Evolutionary conservation across 2,888 invertebrate species (phyloP), one percentile per base, ranked within the genome.

Genomic region (Tachina grossa): DNA sequence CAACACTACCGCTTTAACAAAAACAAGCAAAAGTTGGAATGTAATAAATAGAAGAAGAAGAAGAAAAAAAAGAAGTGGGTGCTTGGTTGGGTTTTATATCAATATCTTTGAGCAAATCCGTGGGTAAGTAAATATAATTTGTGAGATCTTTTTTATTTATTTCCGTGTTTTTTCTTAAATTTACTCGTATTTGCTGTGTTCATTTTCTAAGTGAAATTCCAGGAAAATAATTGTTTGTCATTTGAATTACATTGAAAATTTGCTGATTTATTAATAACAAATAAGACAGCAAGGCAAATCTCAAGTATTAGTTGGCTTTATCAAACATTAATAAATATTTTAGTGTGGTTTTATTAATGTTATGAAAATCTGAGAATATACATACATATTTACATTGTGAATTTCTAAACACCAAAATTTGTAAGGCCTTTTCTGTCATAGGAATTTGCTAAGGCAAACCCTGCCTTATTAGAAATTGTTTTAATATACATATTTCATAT

Each of bases 111-210:
- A 19, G 55, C 16, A 83, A 83, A 83, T 71, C 71, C 57, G 39
- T 77, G 77, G 53, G 83, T 83, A 83, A 77, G 83, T 83, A 83
- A 77, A 83, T 66, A 83, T 83, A 83, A 77, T 83, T 83, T 83
- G 76, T 83, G 69, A 76, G 63, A 68, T 43, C 41, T 72, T 45
- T 53, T 31, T 31, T 31, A 31, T 31, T 31, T 31, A 39, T 45
- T 41, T 79, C 14, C 51, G 51, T 79, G 19, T 9, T 66, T 51
- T 47, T 55, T 43, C 19, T 47, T 39, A 71, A 71, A 71, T 66
- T 59, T 77, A n/a, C n/a, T n/a, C n/a, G n/a, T n/a, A 72, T 77
- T 83, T 66, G 66, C 53, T 71, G 59, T 71, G 66, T 83, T 77
- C 51, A 66, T 72, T 76, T 72, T 49, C 57, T 53, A 53, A 65